Evolutionary conservation across 2,888 invertebrate species (phyloP).

Genomic region (Pseudanteris insignis): DNA sequence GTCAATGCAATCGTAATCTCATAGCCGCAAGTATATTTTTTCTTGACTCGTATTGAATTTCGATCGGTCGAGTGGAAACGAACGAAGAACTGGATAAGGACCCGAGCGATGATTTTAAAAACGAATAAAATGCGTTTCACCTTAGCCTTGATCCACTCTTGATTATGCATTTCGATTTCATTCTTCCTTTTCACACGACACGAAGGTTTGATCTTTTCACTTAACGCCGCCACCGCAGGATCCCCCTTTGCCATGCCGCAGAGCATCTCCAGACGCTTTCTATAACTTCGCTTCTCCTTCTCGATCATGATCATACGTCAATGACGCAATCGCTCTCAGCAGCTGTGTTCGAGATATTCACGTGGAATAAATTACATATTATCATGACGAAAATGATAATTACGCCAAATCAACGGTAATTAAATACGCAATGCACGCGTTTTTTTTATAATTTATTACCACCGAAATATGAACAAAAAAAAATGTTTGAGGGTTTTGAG

Average conservation of each 20-base stretch:
- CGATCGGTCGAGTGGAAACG: not conserved
- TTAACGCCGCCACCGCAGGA: slow-evolving; percentile 16
- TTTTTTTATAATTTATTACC: too few relatives aligned
- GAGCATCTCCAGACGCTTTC: slow-evolving; percentile 7
- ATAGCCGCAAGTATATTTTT: too few relatives aligned
- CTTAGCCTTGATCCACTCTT: slow-evolving; percentile 59
- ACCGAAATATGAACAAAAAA: too few relatives aligned
- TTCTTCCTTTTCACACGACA: slow-evolving; percentile 42
- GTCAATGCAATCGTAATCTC: too few relatives aligned
- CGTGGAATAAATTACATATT: too few relatives aligned
- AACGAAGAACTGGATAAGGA: slow-evolving; percentile 1
- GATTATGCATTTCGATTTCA: slow-evolving; percentile 46
- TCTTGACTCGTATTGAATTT: too few relatives aligned
- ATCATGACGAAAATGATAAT: too few relatives aligned
- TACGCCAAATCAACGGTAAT: too few relatives aligned
- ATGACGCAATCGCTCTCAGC: slow-evolving; percentile 6
- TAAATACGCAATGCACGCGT: too few relatives aligned
- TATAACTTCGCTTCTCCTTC: slow-evolving; percentile 8
- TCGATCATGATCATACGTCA: slow-evolving; percentile 6
- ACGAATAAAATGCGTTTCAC: slow-evolving; percentile 43
- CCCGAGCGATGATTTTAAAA: slow-evolving; percentile 11
- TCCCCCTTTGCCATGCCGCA: too few relatives aligned
- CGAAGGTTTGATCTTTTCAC: slow-evolving; percentile 31
- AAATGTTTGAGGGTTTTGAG: too few relatives aligned
- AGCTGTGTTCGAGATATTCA: too few relatives aligned